These are phyloP conservation scores for Eptatretus atami DNA, from an alignment of 2,797 vertebrate species.

Conservation along the genomic window DNA sequence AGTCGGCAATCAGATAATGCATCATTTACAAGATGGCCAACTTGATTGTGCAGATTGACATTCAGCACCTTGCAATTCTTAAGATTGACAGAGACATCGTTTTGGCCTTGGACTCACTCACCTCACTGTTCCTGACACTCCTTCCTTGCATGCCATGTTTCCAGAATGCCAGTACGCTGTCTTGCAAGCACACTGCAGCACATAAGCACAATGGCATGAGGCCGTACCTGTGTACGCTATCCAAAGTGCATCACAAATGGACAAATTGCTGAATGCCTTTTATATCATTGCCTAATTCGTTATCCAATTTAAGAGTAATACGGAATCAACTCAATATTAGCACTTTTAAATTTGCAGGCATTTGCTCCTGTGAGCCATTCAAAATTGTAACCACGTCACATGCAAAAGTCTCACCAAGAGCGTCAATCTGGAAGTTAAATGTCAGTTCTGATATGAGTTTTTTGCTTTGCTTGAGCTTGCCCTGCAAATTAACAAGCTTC, in stretches of 20 bases:
- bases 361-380: not conserved
- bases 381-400: not conserved
- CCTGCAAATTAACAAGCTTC: slow-evolving; percentile 93
- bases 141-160: slow-evolving; percentile 98
- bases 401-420: slow-evolving; percentile 36
- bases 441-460: slow-evolving; percentile 85
- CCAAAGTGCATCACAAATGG: slow-evolving; percentile 8
- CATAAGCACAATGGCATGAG: slow-evolving; percentile 6
- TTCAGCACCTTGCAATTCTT: too few relatives aligned
- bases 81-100: too few relatives aligned
- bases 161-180: slow-evolving; percentile 95
- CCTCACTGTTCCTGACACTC: slow-evolving; percentile 91
- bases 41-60: too few relatives aligned
- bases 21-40: too few relatives aligned
- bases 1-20: too few relatives aligned
- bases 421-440: slow-evolving; percentile 78
- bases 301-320: slow-evolving; percentile 4
- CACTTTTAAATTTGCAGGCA: not conserved
- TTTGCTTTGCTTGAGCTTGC: slow-evolving; percentile 76
- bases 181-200: slow-evolving; percentile 66
- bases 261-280: not conserved
- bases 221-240: slow-evolving; percentile 6
- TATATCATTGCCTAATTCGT: not conserved
- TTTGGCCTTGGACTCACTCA: slow-evolving; percentile 12
- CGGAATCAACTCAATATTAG: not conserved